Percentiles rank a stretch among this genome's conserved stretches.
Evolutionary conservation across 37 sponge, comb jelly and placozoan species (phyloP).

Genomic region (Aphrocallistes beatrix): DNA sequence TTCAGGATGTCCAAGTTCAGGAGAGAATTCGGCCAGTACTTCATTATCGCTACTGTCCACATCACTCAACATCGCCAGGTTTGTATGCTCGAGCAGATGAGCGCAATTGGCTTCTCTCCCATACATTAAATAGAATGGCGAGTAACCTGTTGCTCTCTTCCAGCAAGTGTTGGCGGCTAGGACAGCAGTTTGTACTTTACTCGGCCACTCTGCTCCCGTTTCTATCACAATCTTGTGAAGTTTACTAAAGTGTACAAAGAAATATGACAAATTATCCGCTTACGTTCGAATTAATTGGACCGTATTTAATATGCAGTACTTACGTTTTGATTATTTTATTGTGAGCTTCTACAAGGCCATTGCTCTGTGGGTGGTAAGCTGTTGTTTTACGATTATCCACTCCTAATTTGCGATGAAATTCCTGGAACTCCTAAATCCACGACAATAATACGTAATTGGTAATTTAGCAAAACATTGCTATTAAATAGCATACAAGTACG

Average conservation of each 20-base stretch:
- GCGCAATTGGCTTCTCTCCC: neutral
- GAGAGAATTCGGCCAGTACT: neutral
- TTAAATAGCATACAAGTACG: too few species aligned
- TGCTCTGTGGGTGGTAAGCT: slow-evolving; percentile 15
- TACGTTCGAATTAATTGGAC: neutral
- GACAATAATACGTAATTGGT: too few species aligned
- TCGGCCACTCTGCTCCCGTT: neutral
- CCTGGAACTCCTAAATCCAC: neutral
- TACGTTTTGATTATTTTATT: slow-evolving; percentile 5
- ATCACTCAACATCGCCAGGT: neutral
- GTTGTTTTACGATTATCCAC: slow-evolving; percentile 8
- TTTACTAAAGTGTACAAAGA: neutral
- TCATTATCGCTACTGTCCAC: neutral
- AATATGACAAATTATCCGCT: neutral
- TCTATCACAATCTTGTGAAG: neutral
- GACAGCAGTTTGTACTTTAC: neutral
- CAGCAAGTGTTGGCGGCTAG: slow-evolving; percentile 8
- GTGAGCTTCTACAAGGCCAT: neutral
- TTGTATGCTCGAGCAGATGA: neutral
- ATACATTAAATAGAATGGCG: slow-evolving; percentile 10
- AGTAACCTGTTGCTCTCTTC: neutral
- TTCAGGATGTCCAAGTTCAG: slow-evolving; percentile 3
- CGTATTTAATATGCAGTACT: neutral
- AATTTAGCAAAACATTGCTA: too few species aligned
- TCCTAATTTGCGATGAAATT: neutral